These are phyloP conservation scores for Microctenopoma stevenorrisi DNA, from an alignment of 2,797 vertebrate genomes.

Conservation along the genomic window DNA sequence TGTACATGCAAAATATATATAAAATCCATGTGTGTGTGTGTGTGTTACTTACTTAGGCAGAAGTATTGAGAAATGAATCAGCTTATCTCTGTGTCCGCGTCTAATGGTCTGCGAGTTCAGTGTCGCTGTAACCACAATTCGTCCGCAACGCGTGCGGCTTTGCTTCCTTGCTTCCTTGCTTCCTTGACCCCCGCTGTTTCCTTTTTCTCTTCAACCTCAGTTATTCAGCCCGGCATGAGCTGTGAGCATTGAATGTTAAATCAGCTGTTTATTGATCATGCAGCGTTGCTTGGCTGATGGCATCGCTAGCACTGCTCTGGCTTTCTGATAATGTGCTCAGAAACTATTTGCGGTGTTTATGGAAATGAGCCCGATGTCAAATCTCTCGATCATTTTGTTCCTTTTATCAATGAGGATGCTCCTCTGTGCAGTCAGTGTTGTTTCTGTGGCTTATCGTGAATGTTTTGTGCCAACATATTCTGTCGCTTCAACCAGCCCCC, in stretches of 20 bases:
- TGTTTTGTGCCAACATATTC: conserved; percentile 7
- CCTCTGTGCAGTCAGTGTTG: conserved; percentile 18
- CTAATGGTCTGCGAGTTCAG: conserved; percentile 32
- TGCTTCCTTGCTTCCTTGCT: conserved; percentile 34
- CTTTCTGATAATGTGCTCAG: conserved; percentile 29
- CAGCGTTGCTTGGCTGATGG: conserved; percentile 54
- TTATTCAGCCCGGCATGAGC: conserved; percentile 49
- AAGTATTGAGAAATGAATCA: neutral
- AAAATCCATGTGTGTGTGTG: neutral
- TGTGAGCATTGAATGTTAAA: conserved; percentile 30
- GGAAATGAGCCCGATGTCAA: conserved; percentile 6
- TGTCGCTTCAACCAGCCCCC: conserved; percentile 19
- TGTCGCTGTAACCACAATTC: conserved; percentile 8
- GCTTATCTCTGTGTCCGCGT: conserved; percentile 14
- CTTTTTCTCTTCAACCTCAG: conserved; percentile 24
- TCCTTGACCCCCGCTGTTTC: conserved; percentile 27
- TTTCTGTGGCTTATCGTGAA: neutral
- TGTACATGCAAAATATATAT: neutral
- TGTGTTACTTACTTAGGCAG: neutral
- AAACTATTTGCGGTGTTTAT: neutral
- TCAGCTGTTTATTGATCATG: conserved; percentile 31
- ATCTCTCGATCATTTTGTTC: conserved; percentile 1
- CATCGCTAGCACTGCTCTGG: conserved; percentile 18
- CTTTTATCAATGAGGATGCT: conserved; percentile 9
- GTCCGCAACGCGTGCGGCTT: conserved; percentile 38